Percentiles rank a stretch among this genome's conserved stretches.
Conservation (phyloP, 2,888 invertebrate species). For the Platynereis dumerilii region DNA sequence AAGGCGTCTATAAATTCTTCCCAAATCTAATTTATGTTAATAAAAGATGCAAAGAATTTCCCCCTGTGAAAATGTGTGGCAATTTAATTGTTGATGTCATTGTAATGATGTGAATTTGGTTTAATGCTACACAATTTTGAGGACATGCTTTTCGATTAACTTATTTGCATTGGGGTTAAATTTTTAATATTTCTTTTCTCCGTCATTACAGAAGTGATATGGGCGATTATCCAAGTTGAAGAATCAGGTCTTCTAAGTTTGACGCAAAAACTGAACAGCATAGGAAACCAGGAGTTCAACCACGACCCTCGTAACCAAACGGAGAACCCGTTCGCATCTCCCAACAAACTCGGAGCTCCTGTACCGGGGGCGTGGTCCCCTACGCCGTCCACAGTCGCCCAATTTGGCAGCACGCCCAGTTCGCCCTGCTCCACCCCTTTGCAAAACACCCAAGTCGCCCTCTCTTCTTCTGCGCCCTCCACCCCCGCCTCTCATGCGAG, state of each 20-base stretch:
- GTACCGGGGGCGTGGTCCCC: constrained; percentile 5
- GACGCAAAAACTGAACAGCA: constrained; percentile 67
- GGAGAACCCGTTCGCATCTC: constrained; percentile 28
- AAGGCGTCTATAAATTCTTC: too few relatives aligned
- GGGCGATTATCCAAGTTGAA: constrained; percentile 81
- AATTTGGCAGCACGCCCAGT: constrained; percentile 26
- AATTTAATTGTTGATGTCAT: too few relatives aligned
- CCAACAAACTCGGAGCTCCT: not conserved
- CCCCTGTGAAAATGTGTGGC: too few relatives aligned
- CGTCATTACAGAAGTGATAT: constrained; percentile 73
- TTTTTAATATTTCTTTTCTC: not conserved
- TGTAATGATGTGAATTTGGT: too few relatives aligned
- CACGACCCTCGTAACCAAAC: not conserved
- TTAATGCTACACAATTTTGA: too few relatives aligned
- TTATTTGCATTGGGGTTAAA: too few relatives aligned
- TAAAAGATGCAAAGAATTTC: too few relatives aligned
- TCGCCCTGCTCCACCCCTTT: constrained; percentile 21
- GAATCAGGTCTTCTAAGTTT: constrained; percentile 81
- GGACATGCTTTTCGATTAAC: too few relatives aligned
- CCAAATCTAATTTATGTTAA: too few relatives aligned
- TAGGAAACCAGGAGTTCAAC: constrained; percentile 26
- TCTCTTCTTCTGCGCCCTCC: constrained; percentile 3
- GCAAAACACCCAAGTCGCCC: constrained; percentile 6
- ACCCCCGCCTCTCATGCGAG: constrained; percentile 20
- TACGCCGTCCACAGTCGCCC: constrained; percentile 23